Conservation (phyloP, 2,888 invertebrate species). For the Mythimna ferrago region DNA sequence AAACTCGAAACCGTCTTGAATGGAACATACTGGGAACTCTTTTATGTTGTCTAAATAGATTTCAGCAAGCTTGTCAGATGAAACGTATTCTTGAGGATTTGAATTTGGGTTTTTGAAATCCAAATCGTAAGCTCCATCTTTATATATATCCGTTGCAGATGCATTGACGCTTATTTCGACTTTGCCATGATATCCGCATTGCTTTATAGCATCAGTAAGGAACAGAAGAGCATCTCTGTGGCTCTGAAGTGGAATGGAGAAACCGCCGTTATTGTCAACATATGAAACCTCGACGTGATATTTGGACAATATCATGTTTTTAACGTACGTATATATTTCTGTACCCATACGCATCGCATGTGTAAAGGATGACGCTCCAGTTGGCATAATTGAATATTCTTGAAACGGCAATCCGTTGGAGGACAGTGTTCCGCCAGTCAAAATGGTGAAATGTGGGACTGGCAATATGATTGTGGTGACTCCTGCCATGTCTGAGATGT, state of each 20-base stretch:
- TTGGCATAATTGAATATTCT: constrained; percentile 98
- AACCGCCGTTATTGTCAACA: constrained; percentile 99
- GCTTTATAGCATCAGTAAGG: constrained; percentile 96
- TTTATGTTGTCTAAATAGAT: constrained; percentile 97
- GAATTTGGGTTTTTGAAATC: constrained; percentile 99
- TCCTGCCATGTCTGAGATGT: constrained; percentile 98
- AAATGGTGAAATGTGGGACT: constrained; percentile 99
- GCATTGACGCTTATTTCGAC: constrained; percentile 99
- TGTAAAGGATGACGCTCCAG: constrained; percentile 96
- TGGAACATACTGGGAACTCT: constrained; percentile 97
- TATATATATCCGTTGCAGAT: constrained; percentile 98
- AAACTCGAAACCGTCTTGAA: constrained; percentile 99
- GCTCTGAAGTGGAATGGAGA: constrained; percentile 98
- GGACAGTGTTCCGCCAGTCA: constrained; percentile 99
- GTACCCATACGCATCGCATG: constrained; percentile 99
- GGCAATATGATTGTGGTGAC: constrained; percentile 97
- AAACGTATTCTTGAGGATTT: constrained; percentile 95
- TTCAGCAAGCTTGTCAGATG: constrained; percentile 95
- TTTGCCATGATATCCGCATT: constrained; percentile 98
- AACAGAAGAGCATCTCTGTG: constrained; percentile 97
- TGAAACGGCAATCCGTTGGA: constrained; percentile 99
- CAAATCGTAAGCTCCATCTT: constrained; percentile 96
- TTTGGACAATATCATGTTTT: constrained; percentile 97
- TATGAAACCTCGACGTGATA: constrained; percentile 97
- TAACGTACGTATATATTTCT: constrained; percentile 98